Base-by-base conservation (phyloP, 2,797 vertebrate genomes). In the Enteromius anoplus region DNA sequence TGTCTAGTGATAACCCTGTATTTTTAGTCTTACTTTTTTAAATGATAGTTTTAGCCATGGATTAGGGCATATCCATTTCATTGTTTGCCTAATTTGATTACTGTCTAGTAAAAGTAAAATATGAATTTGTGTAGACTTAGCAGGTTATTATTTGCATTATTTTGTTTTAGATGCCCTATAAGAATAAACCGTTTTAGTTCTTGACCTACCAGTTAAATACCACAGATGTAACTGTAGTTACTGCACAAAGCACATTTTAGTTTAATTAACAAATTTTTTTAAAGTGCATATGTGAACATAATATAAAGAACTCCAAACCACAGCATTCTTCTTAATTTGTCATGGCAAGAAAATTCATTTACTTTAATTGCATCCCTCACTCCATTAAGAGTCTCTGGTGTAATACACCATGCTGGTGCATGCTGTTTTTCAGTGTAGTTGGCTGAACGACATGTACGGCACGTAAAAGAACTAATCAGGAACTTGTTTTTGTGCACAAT, bases 401-500 rank as follows among this genome's bases (percentile, higher is more conserved):
- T 14, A 58, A 66, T 72, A n/a, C 68, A 58, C n/a, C 9, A 9
- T 29, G 72, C 73, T 53, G 5, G 23, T 37, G 47, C 42, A n/a
- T 21, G 49, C 19, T 62, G 51, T 82, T 79, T 77, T 64, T 77
- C 34, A 70, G 64, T 78, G 14, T 53, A 32, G 60, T 15, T 53
- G 70, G 26, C 10, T 75, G 77, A 84, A 72, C 26, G 23, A 21
- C 26, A 29, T 85, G 84, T 85, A 55, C 66, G 26, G 60, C 34
- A 34, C 60, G 60, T 77, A 78, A 80, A 87, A 75, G 53, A 69
- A 64, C 70, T 80, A 85, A 81, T 83, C 55, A 86, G 37, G 23
- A 40, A 49, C 51, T 84, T 87, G 81, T 77, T 85, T 85, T 86
- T 81, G 80, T 83, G 80, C 75, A 73, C 75, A 85, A 82, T 84